Evolutionary conservation across 2,888 invertebrate genomes (phyloP).

Genomic region (Bombylius discolor): DNA sequence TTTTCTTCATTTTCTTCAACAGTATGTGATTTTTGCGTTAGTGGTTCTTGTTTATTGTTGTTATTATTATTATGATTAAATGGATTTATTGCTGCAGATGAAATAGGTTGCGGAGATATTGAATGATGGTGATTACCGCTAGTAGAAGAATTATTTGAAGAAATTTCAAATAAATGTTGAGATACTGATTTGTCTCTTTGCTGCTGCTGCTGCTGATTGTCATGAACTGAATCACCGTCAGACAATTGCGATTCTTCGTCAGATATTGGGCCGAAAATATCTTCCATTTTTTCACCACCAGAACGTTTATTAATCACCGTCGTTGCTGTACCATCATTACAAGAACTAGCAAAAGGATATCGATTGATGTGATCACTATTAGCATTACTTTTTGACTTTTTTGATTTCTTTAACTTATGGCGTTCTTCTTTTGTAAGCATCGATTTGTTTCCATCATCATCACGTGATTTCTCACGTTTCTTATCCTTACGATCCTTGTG

Average conservation of each 20-base stretch:
- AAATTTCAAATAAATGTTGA: conserved; percentile 2
- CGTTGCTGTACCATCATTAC: conserved; percentile 27
- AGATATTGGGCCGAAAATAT: conserved; percentile 75
- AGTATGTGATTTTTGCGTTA: conserved; percentile 26
- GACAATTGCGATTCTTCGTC: conserved; percentile 45
- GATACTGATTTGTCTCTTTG: background rate
- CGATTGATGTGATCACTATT: conserved; percentile 5
- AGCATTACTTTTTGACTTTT: conserved; percentile 39
- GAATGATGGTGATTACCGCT: conserved; percentile 14
- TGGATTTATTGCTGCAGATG: conserved; percentile 33
- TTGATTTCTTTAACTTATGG: conserved; percentile 41
- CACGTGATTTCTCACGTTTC: conserved; percentile 29
- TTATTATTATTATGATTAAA: conserved; percentile 13
- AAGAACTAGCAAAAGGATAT: conserved; percentile 9
- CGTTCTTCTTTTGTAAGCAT: conserved; percentile 34
- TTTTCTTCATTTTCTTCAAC: conserved; percentile 27
- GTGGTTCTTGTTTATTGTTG: conserved; percentile 26
- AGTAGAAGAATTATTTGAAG: background rate
- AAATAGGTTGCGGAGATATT: conserved; percentile 21
- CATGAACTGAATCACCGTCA: conserved; percentile 18
- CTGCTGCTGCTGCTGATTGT: background rate
- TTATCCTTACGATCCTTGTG: conserved; percentile 35
- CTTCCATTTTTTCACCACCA: conserved; percentile 76
- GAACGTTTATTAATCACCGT: conserved; percentile 42
- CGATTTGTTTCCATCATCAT: conserved; percentile 21